Base-by-base conservation (phyloP, 2,113 vertebrate genomes). In the Lepidiolamprologus cunningtoni region DNA sequence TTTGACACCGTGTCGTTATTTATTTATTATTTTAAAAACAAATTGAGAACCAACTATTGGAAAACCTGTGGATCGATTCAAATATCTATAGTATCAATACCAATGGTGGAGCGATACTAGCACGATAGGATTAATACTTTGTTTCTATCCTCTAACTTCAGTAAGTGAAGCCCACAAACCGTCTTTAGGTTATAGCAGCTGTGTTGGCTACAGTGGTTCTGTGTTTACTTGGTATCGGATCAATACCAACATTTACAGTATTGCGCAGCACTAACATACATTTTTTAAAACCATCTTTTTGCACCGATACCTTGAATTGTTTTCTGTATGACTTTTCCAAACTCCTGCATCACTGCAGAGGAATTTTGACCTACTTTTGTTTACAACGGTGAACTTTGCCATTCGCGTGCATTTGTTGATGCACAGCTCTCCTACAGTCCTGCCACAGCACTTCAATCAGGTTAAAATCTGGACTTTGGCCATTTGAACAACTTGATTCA, bases 61-160 rank as follows among this genome's bases (percentile, higher is more conserved):
- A 42, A 71, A 42, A 71, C n/a, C 58, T 33, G 28, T 7, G 58
- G 28, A 33, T 63, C 1, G 4, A 63, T 63, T 63, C 28, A 33
- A 63, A 63, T 63, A 33, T 63, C 16, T 11, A 33, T 33, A 63
- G 58, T 33, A 63, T 33, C 58, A 63, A 63, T 19, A 63, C 28
- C 58, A 11, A 33, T 1, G 28, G 0, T 33, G 58, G 58, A 19
- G 3, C 5, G 5, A 58, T 31, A 31, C 8, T 10, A 31, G 57
- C 58, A 33, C 28, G 4, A 16, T 63, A 63, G 16, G 58, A 63
- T 63, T 63, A 33, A 33, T 19, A 63, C 16, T 63, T 33, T 33
- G 58, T 63, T 63, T 63, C 58, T 63, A 33, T 63, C 58, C 28
- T 63, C 58, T 7, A 33, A 63, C 58, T 35, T 35, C 28, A 63